Evolutionary conservation across 2,888 invertebrate species (phyloP).

Genomic region (Eristalis arbustorum): DNA sequence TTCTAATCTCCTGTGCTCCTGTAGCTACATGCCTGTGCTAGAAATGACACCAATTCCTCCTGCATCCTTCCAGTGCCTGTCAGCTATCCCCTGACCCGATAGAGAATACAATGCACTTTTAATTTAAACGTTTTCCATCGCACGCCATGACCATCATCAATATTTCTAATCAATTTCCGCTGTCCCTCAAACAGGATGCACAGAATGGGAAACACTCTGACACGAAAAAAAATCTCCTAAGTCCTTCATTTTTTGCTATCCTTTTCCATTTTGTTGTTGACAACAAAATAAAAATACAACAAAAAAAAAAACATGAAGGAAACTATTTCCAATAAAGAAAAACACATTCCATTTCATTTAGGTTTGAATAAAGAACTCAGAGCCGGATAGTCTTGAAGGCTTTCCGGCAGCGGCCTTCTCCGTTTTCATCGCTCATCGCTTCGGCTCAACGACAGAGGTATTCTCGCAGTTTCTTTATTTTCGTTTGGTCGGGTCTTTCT

Average conservation of each 20-base stretch:
- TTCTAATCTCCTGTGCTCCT: no score
- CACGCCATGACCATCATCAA: not conserved
- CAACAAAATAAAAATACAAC: not conserved
- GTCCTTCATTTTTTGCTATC: not conserved
- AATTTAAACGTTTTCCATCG: no score
- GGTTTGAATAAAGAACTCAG: conserved; percentile 10
- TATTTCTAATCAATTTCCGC: not conserved
- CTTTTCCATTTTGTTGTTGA: not conserved
- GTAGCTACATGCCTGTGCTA: no score
- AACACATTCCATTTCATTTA: conserved; percentile 46
- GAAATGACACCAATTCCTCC: no score
- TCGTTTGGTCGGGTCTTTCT: no score
- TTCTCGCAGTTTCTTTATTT: conserved; percentile 9
- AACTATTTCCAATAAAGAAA: conserved; percentile 55
- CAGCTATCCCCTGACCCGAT: no score
- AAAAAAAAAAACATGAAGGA: conserved; percentile 25
- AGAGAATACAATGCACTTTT: no score
- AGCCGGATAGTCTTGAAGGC: not conserved
- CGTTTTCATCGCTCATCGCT: conserved; percentile 17
- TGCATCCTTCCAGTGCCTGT: no score
- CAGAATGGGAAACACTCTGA: not conserved
- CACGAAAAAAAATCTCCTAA: conserved; percentile 7
- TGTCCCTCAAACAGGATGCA: not conserved
- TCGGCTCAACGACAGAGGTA: conserved; percentile 31
- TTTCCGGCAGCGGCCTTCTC: not conserved